Evolutionary conservation across 2,797 vertebrate species (phyloP).

Genomic region (Pangasius djambal): DNA sequence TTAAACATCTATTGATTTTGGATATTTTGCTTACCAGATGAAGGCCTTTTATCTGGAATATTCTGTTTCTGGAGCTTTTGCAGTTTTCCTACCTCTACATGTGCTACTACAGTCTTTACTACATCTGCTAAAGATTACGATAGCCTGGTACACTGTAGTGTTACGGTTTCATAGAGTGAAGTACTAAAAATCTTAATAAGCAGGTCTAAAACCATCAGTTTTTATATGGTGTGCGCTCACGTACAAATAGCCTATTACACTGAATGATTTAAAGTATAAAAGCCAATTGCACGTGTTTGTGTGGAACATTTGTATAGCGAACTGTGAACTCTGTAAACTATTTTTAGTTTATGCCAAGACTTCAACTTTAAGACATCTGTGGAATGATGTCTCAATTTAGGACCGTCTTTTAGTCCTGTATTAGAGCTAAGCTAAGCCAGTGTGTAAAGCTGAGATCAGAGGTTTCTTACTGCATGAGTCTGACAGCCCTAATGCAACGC

Average conservation of each 20-base stretch:
- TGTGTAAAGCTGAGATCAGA: conserved; percentile 27
- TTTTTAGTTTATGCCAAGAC: background rate
- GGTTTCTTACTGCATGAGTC: conserved; percentile 21
- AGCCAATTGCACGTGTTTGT: background rate
- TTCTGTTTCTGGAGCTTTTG: background rate
- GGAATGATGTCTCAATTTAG: background rate
- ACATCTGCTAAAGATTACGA: background rate
- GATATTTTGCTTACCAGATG: background rate
- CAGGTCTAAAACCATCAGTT: background rate
- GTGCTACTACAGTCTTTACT: background rate
- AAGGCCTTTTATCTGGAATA: background rate
- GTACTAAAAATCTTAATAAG: background rate
- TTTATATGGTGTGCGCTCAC: background rate
- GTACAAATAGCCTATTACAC: background rate
- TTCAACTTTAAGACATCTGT: background rate
- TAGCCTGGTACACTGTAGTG: background rate
- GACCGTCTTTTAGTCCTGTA: background rate
- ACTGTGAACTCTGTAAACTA: background rate
- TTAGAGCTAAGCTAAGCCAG: conserved; percentile 21
- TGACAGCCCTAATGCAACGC: conserved; percentile 34
- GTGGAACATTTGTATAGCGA: background rate
- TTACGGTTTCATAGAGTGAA: background rate
- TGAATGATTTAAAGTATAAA: background rate
- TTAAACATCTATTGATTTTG: background rate
- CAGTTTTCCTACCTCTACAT: too few relatives aligned